Evolutionary conservation across 2,888 invertebrate genomes (phyloP).

Genomic region (Therioaphis trifolii): DNA sequence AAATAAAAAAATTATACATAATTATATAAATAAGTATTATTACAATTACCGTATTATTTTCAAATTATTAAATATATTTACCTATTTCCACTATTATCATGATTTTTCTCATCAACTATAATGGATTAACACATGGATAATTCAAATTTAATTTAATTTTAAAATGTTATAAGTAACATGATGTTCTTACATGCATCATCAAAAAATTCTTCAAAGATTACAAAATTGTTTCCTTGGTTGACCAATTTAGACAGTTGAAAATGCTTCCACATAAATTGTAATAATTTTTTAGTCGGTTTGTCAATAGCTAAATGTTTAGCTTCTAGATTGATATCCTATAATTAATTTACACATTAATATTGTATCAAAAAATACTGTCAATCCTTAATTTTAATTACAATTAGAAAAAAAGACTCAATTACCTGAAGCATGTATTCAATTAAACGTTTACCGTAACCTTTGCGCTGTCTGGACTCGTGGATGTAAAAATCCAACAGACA

Average conservation of each 20-base stretch:
- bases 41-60: too few relatives aligned
- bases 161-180: background rate
- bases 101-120: background rate
- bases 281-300: conserved; percentile 88
- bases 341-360: too few relatives aligned
- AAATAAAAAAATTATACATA: background rate
- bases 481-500: conserved; percentile 96
- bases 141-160: background rate
- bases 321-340: conserved; percentile 76
- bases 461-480: conserved; percentile 83
- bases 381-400: background rate
- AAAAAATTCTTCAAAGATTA: conserved; percentile 14
- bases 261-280: conserved; percentile 86
- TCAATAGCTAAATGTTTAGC: conserved; percentile 88
- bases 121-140: background rate
- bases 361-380: background rate
- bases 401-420: conserved; percentile 66
- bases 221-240: background rate
- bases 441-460: conserved; percentile 84
- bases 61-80: background rate
- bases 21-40: too few relatives aligned
- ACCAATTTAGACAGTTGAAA: conserved; percentile 68
- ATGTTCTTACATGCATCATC: background rate
- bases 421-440: conserved; percentile 90
- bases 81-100: background rate